Base-by-base conservation (phyloP, 2,113 vertebrate species). In the Pelusios castaneus region DNA sequence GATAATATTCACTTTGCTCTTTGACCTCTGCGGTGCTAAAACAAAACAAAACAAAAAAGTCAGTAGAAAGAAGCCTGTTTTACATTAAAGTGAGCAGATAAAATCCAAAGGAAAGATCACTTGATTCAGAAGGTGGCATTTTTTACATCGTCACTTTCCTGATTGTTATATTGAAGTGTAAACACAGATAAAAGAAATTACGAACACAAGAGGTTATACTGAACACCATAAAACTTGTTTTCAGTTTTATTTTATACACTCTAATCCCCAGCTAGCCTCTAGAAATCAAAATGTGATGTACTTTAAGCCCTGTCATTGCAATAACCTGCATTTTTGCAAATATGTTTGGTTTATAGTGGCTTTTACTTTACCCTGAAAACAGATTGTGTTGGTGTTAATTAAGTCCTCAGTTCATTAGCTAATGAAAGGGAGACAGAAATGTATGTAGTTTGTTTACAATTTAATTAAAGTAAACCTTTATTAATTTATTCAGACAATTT, bases 101-200 rank as follows among this genome's bases (percentile, higher is more conserved):
- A 79, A 89, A 94, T 94, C 77, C 77, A 43, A 75, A 83, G 70
- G 87, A 83, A 55, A 76, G 81, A 13, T 54, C 6, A n/a, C 54
- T 49, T 81, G 86, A 94, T 85, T 89, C 88, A 83, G 51, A 87
- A 91, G 38, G 38, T 93, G 54, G 45, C 88, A 87, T 85, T 92
- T n/a, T 94, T 92, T 94, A 79, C 84, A 70, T 73, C 52, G 70
- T 56, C 83, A 83, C 10, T 87, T 96, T 93, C 87, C 91, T 85
- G 60, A 90, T 93, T 94, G 89, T 94, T 87, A 58, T 93, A 76
- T 95, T 87, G 85, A 95, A 95, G 63, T 77, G 82, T 91, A 94
- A 93, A 63, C 63, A 70, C 34, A 93, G 93, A 91, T 95, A 95
- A 94, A 94, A 95, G 94, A 84, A 80, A 9, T 84, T 70, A 38